phyloP scores from a whole-genome alignment of 1,140 invertebrate species.

The Achroia grisella region DNA sequence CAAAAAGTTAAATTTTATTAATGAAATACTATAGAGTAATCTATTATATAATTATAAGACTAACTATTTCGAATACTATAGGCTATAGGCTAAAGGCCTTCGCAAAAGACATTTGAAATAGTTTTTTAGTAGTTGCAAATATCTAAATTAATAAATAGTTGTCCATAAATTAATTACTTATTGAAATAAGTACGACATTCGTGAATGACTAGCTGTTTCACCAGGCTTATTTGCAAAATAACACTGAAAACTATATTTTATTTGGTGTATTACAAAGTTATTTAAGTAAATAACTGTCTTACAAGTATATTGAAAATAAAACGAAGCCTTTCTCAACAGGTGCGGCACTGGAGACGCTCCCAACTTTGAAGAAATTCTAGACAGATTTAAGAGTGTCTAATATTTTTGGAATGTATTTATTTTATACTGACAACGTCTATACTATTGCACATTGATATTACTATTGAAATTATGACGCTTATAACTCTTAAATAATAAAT shows the following conservation, averaged over 20 bases:
- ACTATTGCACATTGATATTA: conserved; percentile 8
- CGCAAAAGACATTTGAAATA: too few relatives aligned
- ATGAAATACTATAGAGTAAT: background rate
- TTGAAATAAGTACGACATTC: too few relatives aligned
- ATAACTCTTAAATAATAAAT: conserved; percentile 1
- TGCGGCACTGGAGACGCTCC: conserved; percentile 44
- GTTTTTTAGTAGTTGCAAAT: too few relatives aligned
- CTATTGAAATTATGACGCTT: conserved; percentile 2
- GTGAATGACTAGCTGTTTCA: too few relatives aligned
- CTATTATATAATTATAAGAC: background rate
- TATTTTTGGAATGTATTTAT: conserved; percentile 54
- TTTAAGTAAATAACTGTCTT: background rate
- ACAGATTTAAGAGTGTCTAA: conserved; percentile 26
- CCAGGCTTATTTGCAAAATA: too few relatives aligned
- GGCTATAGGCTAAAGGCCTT: too few relatives aligned
- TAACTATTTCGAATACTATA: background rate
- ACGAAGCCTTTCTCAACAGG: conserved; percentile 25
- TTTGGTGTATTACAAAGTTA: too few relatives aligned
- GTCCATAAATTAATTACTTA: too few relatives aligned
- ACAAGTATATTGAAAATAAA: background rate
- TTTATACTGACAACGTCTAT: conserved; percentile 21
- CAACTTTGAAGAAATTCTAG: conserved; percentile 32
- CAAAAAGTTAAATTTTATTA: background rate
- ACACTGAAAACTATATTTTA: too few relatives aligned
- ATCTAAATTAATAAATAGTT: too few relatives aligned